Percentiles rank a stretch among this genome's conserved stretches.
Conservation (phyloP, 2,797 vertebrate genomes). For the Mormyrops attenuatus region DNA sequence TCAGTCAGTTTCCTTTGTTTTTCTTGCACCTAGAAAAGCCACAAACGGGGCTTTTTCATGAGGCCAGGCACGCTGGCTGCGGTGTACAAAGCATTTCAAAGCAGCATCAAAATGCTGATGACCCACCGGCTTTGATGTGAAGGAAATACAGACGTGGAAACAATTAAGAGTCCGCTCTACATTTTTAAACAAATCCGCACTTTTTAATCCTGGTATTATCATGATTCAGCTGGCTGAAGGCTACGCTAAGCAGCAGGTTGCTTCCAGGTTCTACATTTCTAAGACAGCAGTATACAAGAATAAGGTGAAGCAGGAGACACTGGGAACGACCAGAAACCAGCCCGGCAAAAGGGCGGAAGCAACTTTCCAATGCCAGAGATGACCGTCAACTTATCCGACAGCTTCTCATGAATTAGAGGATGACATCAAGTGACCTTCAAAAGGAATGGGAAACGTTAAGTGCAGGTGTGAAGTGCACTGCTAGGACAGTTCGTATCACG, state of each 20-base stretch:
- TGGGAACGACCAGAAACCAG: neutral
- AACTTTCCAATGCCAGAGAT: neutral
- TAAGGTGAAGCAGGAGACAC: neutral
- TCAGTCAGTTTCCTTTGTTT: neutral
- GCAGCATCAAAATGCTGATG: neutral
- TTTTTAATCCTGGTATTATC: neutral
- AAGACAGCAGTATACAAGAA: neutral
- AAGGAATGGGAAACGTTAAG: neutral
- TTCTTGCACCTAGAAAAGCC: slow-evolving; percentile 2
- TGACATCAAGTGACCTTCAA: neutral
- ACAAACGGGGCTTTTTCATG: neutral
- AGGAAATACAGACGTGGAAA: neutral
- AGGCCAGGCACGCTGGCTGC: neutral
- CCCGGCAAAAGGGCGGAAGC: neutral
- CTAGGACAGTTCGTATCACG: neutral
- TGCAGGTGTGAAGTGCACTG: neutral
- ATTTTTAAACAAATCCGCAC: neutral
- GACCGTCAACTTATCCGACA: neutral
- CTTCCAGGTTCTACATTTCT: neutral
- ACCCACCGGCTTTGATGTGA: neutral
- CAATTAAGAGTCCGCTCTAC: neutral
- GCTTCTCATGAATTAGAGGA: neutral
- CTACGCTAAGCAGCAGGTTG: neutral
- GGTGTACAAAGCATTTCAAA: neutral
- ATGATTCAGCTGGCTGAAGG: neutral